Evolutionary conservation across 2,888 invertebrate genomes (phyloP), one percentile per base, ranked within the genome.

Genomic region (Capitulum mitella): DNA sequence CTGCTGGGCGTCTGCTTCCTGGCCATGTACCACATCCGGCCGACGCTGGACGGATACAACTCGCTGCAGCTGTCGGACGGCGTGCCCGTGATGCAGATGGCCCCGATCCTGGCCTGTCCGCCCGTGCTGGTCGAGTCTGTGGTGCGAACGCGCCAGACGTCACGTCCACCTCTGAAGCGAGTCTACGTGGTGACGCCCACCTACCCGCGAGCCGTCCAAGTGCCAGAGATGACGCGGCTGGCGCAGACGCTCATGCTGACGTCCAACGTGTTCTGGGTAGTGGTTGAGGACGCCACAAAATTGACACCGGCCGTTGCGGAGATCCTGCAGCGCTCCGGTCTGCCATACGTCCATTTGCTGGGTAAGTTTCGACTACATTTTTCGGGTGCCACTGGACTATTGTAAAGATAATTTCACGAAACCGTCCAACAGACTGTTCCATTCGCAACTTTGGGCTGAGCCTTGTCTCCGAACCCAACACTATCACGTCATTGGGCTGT

Each of bases 141-240:
- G 40, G 26, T 22, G 70, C 70, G 22, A 10, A 16, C 19, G 0
- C 37, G 2, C 37, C 1, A 37, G 37, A 40, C 37, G 37, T 3
- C 29, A 1, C 19, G n/a, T n/a, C 32, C 3, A 16, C 34, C 34
- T 19, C 58, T 58, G 29, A 5, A 3, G 19, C 34, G 37, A 26
- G 75, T 82, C 3, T 82, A 82, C 78, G 80, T 82, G 48, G 76
- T 82, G 70, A 82, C 82, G 3, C 82, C 82, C n/a, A 82, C 82
- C 8, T 82, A 81, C 79, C 80, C 80, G 16, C 78, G 82, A 22
- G 81, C 81, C 16, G 82, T 81, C 58, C 82, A 82, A 77, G 76
- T 82, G 29, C 79, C 81, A 0, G 82, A 82, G 76, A 75, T 82
- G 75, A 82, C 82, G 3, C 79, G 82, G 10, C 58, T 80, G 6